Conservation (phyloP, 2,113 vertebrate species). For the Sturnira hondurensis region DNA sequence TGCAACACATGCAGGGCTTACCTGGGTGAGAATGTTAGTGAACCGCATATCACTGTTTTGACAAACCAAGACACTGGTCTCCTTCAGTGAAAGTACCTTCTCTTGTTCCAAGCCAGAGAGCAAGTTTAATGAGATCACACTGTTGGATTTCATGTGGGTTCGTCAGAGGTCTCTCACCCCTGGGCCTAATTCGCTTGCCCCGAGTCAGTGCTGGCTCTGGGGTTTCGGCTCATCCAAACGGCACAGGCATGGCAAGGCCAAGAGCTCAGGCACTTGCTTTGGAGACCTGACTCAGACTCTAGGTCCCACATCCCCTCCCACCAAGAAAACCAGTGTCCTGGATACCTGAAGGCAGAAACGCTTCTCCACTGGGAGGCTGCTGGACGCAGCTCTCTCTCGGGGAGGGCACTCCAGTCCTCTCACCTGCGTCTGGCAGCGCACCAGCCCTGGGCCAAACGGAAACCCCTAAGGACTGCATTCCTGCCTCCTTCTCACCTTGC, state of each 20-base stretch:
- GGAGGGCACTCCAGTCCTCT: background rate
- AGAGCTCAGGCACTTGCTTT: background rate
- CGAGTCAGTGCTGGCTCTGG: too few relatives aligned
- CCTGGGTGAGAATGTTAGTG: background rate
- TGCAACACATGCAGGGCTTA: background rate
- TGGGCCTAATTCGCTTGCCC: background rate
- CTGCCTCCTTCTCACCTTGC: accelerated
- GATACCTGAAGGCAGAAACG: background rate
- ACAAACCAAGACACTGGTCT: background rate
- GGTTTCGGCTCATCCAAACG: background rate
- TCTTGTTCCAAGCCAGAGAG: background rate
- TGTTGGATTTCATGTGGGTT: background rate
- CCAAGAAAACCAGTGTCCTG: background rate
- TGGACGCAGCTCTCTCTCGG: background rate
- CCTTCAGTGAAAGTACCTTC: background rate
- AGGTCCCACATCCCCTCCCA: background rate
- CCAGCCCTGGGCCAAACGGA: background rate
- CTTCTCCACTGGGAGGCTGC: background rate
- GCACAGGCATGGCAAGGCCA: too few relatives aligned
- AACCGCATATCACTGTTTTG: background rate
- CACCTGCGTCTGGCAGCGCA: too few relatives aligned
- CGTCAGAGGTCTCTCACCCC: background rate
- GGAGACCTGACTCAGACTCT: background rate
- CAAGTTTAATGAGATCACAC: background rate
- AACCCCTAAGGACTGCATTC: background rate